Evolutionary conservation across 1,140 invertebrate species (phyloP).

Genomic region (Rhopalosiphum maidis): DNA sequence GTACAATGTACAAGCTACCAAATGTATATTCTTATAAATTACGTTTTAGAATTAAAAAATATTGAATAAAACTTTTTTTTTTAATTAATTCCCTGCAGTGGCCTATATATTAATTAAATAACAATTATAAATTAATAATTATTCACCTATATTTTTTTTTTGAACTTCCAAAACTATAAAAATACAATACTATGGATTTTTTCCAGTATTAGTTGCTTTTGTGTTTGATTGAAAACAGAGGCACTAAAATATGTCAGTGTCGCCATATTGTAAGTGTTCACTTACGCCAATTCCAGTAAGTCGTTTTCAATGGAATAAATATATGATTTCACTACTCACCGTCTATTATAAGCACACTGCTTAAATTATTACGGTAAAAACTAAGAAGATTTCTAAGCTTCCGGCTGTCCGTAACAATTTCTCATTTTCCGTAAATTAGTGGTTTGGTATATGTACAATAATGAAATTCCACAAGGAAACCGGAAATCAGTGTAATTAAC

Average conservation of each 20-base stretch:
- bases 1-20: too few species aligned
- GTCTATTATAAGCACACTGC: background rate
- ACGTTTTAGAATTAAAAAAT: background rate
- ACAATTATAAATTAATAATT: background rate
- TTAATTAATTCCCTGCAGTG: background rate
- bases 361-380: background rate
- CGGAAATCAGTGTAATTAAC: background rate
- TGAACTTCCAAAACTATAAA: background rate
- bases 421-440: slow-evolving; percentile 7
- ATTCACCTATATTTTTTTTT: background rate
- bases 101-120: background rate
- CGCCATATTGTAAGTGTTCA: background rate
- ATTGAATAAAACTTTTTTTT: background rate
- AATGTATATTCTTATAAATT: too few species aligned
- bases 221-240: background rate
- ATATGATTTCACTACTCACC: background rate
- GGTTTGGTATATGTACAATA: background rate
- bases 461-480: background rate
- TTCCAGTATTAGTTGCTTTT: background rate
- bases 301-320: background rate
- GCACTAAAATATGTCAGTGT: background rate
- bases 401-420: background rate
- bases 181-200: background rate
- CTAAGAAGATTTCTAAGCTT: background rate
- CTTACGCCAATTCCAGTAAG: background rate